Evolutionary conservation across 2,888 invertebrate genomes (phyloP).

Genomic region (Volucella inanis): DNA sequence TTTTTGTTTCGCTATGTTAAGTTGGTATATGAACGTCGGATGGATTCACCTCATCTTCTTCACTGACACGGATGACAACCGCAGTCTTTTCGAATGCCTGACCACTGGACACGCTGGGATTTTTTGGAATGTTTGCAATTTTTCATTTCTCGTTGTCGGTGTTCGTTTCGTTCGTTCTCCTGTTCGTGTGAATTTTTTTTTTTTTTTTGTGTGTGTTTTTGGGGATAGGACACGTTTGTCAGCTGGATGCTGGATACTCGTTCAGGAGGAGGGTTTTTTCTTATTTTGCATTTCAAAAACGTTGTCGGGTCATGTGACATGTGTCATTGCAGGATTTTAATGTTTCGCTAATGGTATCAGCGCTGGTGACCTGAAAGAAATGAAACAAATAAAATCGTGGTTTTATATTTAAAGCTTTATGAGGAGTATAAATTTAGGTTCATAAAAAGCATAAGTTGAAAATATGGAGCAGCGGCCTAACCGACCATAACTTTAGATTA

Average conservation of each 20-base stretch:
- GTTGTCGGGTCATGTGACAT: constrained; percentile 58
- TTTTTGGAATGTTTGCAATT: constrained; percentile 73
- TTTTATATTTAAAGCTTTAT: constrained; percentile 39
- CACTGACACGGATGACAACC: constrained; percentile 74
- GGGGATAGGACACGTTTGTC: constrained; percentile 58
- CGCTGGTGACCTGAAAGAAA: constrained; percentile 38
- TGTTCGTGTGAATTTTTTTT: constrained; percentile 4
- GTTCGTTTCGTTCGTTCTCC: not conserved
- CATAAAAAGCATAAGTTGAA: too few relatives aligned
- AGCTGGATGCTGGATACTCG: constrained; percentile 20
- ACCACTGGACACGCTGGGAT: constrained; percentile 74
- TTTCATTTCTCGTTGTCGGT: constrained; percentile 67
- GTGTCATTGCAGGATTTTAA: constrained; percentile 62
- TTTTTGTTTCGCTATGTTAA: constrained; percentile 31
- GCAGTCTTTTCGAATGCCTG: constrained; percentile 73
- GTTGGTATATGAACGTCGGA: constrained; percentile 53
- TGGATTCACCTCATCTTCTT: constrained; percentile 73
- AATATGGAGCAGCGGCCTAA: too few relatives aligned
- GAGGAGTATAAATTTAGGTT: too few relatives aligned
- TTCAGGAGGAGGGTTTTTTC: constrained; percentile 23
- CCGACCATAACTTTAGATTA: too few relatives aligned
- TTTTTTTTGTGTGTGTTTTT: constrained; percentile 1
- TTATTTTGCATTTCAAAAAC: constrained; percentile 58
- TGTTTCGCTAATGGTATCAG: constrained; percentile 39
- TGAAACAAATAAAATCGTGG: constrained; percentile 75